Conservation (phyloP, 1,140 invertebrate genomes). For the Neotoxoptera formosana region DNA sequence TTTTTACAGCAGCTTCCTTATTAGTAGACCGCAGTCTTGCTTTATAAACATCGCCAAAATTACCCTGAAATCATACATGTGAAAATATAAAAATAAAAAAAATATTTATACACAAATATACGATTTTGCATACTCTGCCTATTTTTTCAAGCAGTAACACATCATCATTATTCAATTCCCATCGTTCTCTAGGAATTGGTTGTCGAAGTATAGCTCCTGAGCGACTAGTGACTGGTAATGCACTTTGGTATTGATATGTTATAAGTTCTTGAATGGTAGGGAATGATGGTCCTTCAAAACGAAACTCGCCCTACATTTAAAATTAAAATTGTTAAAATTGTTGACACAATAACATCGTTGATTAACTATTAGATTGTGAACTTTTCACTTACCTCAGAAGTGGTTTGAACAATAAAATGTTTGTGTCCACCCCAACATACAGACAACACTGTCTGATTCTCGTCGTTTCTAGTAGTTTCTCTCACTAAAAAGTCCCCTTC, state of each 20-base stretch:
- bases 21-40: conserved; percentile 83
- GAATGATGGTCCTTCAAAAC: conserved; percentile 93
- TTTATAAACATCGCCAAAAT: conserved; percentile 97
- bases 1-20: conserved; percentile 94
- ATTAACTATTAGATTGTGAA: background rate
- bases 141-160: conserved; percentile 93
- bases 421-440: conserved; percentile 92
- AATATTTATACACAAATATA: background rate
- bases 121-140: conserved; percentile 81
- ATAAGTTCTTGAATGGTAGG: conserved; percentile 92
- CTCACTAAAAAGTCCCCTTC: conserved; percentile 95
- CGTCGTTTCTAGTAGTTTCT: conserved; percentile 91
- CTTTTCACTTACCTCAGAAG: conserved; percentile 73
- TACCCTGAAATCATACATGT: conserved; percentile 73
- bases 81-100: background rate
- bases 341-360: background rate
- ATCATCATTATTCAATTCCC: conserved; percentile 97
- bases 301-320: conserved; percentile 78
- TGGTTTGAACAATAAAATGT: conserved; percentile 97
- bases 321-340: conserved; percentile 36
- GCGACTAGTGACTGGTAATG: conserved; percentile 86
- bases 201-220: conserved; percentile 88
- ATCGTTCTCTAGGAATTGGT: conserved; percentile 88
- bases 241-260: conserved; percentile 83
- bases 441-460: conserved; percentile 91